These are phyloP conservation scores for Neodiprion lecontei DNA, from an alignment of 1,140 invertebrate species.

Conservation along the genomic window DNA sequence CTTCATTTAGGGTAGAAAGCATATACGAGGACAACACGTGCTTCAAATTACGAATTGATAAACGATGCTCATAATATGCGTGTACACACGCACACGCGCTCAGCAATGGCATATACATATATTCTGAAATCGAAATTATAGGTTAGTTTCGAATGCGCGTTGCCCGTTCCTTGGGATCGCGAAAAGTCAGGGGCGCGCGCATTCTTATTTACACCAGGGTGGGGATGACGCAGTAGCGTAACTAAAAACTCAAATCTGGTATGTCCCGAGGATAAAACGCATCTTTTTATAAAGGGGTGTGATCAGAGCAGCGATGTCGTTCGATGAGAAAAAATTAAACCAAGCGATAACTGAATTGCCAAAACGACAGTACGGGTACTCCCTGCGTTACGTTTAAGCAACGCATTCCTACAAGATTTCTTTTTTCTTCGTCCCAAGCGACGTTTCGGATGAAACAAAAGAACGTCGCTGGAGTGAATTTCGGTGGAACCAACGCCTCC, in stretches of 20 bases:
- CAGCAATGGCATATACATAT: not conserved
- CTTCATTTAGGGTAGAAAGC: no score
- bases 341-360: no score
- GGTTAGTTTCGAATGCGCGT: constrained; percentile 19
- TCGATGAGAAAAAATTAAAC: no score
- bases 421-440: no score
- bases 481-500: not conserved
- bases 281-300: no score
- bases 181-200: constrained; percentile 15
- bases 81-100: not conserved
- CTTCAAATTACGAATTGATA: constrained; percentile 12
- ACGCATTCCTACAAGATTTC: no score
- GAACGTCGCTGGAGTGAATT: not conserved
- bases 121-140: constrained; percentile 14
- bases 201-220: constrained; percentile 22
- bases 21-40: not conserved
- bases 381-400: no score
- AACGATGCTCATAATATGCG: not conserved
- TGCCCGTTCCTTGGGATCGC: constrained; percentile 4
- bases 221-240: constrained; percentile 18
- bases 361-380: no score
- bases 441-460: no score
- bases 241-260: not conserved
- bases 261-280: no score
- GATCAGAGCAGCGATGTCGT: no score